A percentile compares a stretch with the other conserved stretches of the same genome.
These are phyloP conservation scores for Tetragnatha montana DNA, from an alignment of 2,888 invertebrate species.

Conservation along the genomic window DNA sequence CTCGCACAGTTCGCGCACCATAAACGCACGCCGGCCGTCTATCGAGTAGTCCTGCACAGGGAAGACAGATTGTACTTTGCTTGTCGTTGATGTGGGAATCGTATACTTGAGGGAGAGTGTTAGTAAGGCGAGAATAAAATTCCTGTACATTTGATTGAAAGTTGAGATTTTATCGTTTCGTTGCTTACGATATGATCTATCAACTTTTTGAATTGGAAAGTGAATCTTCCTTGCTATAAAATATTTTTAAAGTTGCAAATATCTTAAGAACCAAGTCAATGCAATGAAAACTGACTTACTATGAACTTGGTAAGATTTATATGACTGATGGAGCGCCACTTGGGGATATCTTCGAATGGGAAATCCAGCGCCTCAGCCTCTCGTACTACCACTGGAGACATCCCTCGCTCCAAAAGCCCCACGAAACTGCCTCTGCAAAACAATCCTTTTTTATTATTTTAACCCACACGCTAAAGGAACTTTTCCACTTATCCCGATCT, in stretches of 20 bases:
- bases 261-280: not conserved
- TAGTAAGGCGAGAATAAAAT: too few relatives aligned
- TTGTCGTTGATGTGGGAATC: too few relatives aligned
- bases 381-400: conserved; percentile 28
- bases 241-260: not conserved
- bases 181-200: too few relatives aligned
- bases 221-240: too few relatives aligned
- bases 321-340: conserved; percentile 17
- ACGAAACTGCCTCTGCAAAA: not conserved
- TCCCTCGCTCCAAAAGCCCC: conserved; percentile 24
- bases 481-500: too few relatives aligned
- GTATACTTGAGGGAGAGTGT: too few relatives aligned
- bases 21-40: not conserved
- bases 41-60: not conserved
- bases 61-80: not conserved
- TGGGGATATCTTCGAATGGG: not conserved
- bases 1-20: conserved; percentile 34
- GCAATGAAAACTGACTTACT: conserved; percentile 22
- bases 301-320: conserved; percentile 35
- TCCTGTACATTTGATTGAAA: too few relatives aligned
- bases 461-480: too few relatives aligned
- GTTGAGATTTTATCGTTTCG: too few relatives aligned
- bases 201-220: too few relatives aligned
- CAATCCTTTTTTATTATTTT: too few relatives aligned
- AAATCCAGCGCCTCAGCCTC: not conserved